phyloP scores from a whole-genome alignment of 2,113 vertebrate genomes.

The Ceratotherium simum region DNA sequence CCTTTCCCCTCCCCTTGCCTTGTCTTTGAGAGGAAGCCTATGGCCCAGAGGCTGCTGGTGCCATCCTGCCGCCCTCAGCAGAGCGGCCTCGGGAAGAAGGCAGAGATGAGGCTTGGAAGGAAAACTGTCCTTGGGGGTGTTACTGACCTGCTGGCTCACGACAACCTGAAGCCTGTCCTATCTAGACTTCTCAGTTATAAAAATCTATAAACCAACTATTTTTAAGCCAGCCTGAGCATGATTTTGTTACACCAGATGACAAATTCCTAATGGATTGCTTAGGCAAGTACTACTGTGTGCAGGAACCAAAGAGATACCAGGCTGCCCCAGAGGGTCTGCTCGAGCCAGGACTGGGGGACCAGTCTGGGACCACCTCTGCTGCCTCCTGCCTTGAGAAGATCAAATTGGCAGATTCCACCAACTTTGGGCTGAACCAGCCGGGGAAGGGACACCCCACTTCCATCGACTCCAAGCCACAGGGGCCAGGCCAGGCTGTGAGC shows the following conservation, averaged over 20 bases:
- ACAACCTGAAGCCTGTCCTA: background rate
- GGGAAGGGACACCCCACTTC: background rate
- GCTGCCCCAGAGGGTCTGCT: background rate
- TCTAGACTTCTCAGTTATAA: background rate
- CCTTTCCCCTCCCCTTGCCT: background rate
- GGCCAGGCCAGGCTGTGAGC: background rate
- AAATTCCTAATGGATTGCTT: background rate
- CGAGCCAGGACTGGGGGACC: background rate
- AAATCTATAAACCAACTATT: background rate
- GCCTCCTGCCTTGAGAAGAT: background rate
- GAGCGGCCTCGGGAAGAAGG: background rate
- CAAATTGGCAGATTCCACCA: background rate
- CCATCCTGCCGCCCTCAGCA: background rate
- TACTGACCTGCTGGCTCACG: no score
- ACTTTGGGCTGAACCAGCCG: background rate
- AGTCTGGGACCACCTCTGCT: background rate
- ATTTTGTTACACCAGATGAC: background rate
- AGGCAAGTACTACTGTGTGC: background rate
- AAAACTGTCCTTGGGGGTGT: background rate
- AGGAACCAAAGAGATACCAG: background rate
- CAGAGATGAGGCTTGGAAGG: background rate
- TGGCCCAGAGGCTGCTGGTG: background rate
- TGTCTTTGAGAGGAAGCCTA: background rate
- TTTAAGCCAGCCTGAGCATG: background rate
- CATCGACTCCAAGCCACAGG: background rate